These are phyloP conservation scores for Luffia ferchaultella DNA, from an alignment of 2,888 invertebrate genomes.

Conservation along the genomic window DNA sequence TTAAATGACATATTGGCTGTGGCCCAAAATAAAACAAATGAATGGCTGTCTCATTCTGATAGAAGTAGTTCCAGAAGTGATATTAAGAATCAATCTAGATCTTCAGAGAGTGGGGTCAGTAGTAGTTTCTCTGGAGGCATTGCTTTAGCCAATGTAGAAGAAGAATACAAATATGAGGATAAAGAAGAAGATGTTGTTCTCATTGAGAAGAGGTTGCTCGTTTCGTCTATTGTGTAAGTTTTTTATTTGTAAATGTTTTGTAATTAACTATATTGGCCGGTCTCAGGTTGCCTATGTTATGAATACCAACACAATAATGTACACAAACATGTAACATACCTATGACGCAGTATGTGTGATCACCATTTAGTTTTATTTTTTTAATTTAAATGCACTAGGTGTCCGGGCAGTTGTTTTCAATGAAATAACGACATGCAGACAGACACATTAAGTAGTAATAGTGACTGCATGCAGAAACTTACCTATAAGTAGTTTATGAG, in stretches of 20 bases:
- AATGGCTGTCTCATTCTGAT: conserved; percentile 32
- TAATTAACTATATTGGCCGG: background rate
- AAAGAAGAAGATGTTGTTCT: conserved; percentile 74
- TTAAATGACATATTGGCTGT: conserved; percentile 28
- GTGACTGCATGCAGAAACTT: no score
- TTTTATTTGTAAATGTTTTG: conserved; percentile 2
- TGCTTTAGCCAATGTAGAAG: conserved; percentile 68
- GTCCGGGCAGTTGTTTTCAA: no score
- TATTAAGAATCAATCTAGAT: conserved; percentile 42
- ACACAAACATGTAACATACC: background rate
- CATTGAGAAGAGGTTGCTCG: conserved; percentile 69
- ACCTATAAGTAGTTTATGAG: no score
- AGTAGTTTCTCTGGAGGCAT: conserved; percentile 45
- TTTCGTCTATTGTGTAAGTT: conserved; percentile 63
- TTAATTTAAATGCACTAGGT: no score
- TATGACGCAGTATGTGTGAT: no score
- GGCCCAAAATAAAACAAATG: conserved; percentile 48
- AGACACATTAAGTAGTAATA: no score
- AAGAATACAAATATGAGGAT: conserved; percentile 80
- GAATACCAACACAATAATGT: background rate
- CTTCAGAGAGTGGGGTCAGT: conserved; percentile 55
- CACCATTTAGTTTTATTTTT: no score
- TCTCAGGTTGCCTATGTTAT: background rate
- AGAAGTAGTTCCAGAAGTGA: conserved; percentile 20
- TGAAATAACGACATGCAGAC: no score